phyloP scores from a whole-genome alignment of 2,888 invertebrate genomes.

The Stenoptilia bipunctidactyla region DNA sequence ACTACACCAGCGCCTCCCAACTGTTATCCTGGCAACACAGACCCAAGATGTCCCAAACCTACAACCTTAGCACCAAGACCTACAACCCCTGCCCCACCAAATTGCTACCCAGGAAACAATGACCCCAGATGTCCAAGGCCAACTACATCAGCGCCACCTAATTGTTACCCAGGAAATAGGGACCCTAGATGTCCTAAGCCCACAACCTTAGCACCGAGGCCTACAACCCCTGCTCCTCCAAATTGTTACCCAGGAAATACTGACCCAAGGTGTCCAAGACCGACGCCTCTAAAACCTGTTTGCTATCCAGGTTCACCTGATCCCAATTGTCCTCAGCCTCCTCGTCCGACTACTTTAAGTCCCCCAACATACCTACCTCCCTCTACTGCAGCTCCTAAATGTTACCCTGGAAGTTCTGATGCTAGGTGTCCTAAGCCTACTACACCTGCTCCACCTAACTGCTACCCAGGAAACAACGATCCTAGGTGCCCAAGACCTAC shows the following conservation, averaged over 20 bases:
- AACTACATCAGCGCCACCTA: constrained; percentile 13
- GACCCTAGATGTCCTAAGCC: constrained; percentile 39
- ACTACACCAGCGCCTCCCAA: constrained; percentile 22
- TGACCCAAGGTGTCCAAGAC: constrained; percentile 28
- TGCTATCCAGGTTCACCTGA: constrained; percentile 26
- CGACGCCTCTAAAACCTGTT: constrained; percentile 14
- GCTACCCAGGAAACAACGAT: constrained; percentile 19
- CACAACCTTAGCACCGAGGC: constrained; percentile 18
- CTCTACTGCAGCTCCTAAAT: constrained; percentile 23
- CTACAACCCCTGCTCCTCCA: constrained; percentile 16
- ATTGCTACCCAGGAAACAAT: constrained; percentile 23
- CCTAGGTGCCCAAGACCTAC: constrained; percentile 26
- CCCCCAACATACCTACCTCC: constrained; percentile 28
- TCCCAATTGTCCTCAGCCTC: constrained; percentile 29
- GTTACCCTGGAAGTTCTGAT: constrained; percentile 24
- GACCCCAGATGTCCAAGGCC: constrained; percentile 19
- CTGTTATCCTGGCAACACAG: constrained; percentile 22
- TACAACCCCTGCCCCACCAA: constrained; percentile 11
- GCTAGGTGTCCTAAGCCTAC: constrained; percentile 25
- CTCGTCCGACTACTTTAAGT: constrained; percentile 19
- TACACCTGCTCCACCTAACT: constrained; percentile 14
- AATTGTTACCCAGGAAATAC: constrained; percentile 24
- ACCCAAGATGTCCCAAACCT: constrained; percentile 20
- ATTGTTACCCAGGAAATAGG: constrained; percentile 36
- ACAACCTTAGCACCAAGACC: constrained; percentile 12